Base-by-base conservation (phyloP, 2,113 vertebrate species). In the Chloebia gouldiae region DNA sequence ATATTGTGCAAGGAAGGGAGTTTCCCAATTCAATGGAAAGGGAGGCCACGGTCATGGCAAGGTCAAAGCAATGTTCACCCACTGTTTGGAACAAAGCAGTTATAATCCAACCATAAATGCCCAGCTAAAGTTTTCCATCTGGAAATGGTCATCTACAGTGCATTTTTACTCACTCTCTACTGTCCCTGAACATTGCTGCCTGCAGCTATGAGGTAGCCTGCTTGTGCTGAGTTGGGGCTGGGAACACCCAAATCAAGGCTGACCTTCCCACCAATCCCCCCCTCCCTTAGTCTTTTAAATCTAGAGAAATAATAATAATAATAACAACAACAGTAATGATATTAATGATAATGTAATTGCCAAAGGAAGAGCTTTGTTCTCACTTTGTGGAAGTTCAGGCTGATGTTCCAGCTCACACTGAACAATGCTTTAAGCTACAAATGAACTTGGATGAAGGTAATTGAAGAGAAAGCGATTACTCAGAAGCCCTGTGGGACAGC, bases 381-480 rank as follows among this genome's bases (percentile, higher is more conserved):
- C 60, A 14, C 81, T 24, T 54, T 16, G 1, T 28, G 56, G 33
- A 86, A 83, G 60, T 39, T 73, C 27, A 93, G 47, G 49, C 39
- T 66, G 59, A 49, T 35, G 47, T 71, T 88, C 54, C 81, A 77
- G 50, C n/a, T 93, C 65, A 17, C 0, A 0, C 39, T 72, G 57
- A 95, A 56, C 44, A 78, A 40, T 0, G 1, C 75, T 85, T 91
- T 54, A 65, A 95, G 77, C 84, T 76, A 72, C 75, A 85, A 76
- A 91, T 65, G 44, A 89, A 91, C 78, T 92, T 81, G 61, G 87
- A 61, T 54, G 54, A 95, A 51, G 59, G 81, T 90, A 94, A 92
- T 80, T 79, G 86, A 81, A 91, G 61, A 89, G 89, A 91, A 95
- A 87, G 87, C 0, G 3, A 79, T 92, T 92, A 53, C 81, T 91